phyloP scores from a whole-genome alignment of 2,888 invertebrate species.

The Abrostola triplasia region DNA sequence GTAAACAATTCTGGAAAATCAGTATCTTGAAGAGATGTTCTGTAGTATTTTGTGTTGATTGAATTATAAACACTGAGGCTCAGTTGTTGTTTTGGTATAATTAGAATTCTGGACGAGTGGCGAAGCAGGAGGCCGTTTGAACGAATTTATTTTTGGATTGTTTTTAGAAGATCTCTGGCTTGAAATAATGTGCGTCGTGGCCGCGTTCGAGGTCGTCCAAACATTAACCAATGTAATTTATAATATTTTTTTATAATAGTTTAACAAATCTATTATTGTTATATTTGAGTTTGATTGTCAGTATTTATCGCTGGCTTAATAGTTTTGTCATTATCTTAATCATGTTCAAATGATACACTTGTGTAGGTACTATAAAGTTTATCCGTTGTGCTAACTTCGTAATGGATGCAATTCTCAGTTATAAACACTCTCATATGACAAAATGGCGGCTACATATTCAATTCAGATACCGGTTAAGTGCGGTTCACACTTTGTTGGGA shows the following conservation, averaged over 20 bases:
- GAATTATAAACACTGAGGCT: not conserved
- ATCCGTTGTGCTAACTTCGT: conserved; percentile 5
- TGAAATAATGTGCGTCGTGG: conserved; percentile 9
- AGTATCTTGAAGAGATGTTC: no score
- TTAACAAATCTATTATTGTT: not conserved
- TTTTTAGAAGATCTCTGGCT: conserved; percentile 24
- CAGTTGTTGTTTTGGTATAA: conserved; percentile 14
- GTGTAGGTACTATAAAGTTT: not conserved
- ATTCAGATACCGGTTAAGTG: conserved; percentile 49
- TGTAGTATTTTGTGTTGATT: no score
- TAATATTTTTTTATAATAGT: conserved; percentile 1
- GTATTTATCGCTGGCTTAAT: not conserved
- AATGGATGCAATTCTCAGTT: conserved; percentile 20
- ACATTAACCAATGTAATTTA: not conserved
- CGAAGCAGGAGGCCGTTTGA: conserved; percentile 42
- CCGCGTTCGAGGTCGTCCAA: conserved; percentile 11
- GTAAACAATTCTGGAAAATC: no score
- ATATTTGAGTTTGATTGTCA: not conserved
- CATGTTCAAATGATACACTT: not conserved
- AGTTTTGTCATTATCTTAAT: not conserved
- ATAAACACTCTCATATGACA: conserved; percentile 37
- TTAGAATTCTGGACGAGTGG: conserved; percentile 40
- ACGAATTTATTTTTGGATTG: conserved; percentile 40
- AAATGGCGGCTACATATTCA: conserved; percentile 45
- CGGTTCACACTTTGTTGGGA: conserved; percentile 35